Base-by-base conservation (phyloP, 2,113 vertebrate genomes). In the Rhea pennata region DNA sequence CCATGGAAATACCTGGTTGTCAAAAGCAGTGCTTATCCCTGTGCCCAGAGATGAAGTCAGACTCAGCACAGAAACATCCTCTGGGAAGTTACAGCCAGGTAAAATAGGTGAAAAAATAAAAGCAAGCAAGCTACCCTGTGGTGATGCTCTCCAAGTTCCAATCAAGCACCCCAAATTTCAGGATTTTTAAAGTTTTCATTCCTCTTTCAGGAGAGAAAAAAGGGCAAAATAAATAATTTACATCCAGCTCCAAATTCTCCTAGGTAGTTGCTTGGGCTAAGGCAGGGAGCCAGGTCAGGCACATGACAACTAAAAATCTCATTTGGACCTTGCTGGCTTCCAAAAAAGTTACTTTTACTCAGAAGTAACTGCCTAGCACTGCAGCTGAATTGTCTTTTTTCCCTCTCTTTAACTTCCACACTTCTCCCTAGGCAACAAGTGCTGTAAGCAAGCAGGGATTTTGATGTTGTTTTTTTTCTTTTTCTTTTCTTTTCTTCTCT, bases 361-460 rank as follows among this genome's bases (percentile, higher is more conserved):
- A 0, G 26, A 39, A 39, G 46, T 17, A 72, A 54, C n/a, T 86
- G 75, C 65, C 46, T 3, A 76, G 54, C 29, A 51, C 21, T n/a
- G 51, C 56, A 77, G 66, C 0, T 33, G 40, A 93, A 83, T 61
- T 5, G 23, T 21, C 29, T 29, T 39, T 24, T 39, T n/a, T 1
- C 3, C 3, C 31, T 24, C 11, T 31, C 40, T 2, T 51, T 51
- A 53, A 31, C 80, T 92, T 69, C 66, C 64, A 44, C 65, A 72
- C 0, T 72, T 78, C 73, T 93, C 69, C 21, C 19, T 78, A 20
- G 5, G 15, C 78, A 53, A 84, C 61, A 61, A 77, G 53, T 17
- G 42, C 22, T 79, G 29, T 79, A 87, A 95, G 90, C 70, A 82
- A 21, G 27, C 2, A 12, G 58, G 23, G 62, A 87, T 96, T 95